Percentiles rank a stretch among this genome's conserved stretches.
Evolutionary conservation across 1,140 invertebrate genomes (phyloP).

Genomic region (Augochlora pura): DNA sequence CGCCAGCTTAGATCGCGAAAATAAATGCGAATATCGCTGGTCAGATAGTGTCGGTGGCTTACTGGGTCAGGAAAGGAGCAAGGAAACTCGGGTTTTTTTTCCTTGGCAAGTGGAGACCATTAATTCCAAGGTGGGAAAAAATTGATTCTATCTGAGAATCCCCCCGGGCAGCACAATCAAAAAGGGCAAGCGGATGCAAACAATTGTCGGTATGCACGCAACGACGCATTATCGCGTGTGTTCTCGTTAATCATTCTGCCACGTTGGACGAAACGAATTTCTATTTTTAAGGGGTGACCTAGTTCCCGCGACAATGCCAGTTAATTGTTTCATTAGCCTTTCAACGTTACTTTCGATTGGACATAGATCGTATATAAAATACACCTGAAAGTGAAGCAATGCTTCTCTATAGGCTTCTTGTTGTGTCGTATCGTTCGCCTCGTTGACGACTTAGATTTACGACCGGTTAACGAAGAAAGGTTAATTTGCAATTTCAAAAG

Average conservation of each 20-base stretch:
- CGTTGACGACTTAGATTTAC: too few relatives aligned
- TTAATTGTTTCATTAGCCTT: conserved; percentile 5
- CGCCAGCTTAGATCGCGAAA: too few relatives aligned
- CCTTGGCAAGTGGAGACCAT: not conserved
- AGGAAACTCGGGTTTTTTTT: too few relatives aligned
- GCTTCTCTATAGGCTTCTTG: too few relatives aligned
- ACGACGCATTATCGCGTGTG: conserved; percentile 23
- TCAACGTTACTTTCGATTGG: not conserved
- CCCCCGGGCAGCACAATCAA: not conserved
- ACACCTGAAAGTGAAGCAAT: too few relatives aligned
- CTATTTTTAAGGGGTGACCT: conserved; percentile 22
- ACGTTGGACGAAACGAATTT: conserved; percentile 21
- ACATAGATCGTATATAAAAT: too few relatives aligned
- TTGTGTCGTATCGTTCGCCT: too few relatives aligned
- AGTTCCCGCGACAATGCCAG: not conserved
- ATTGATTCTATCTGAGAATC: conserved; percentile 8
- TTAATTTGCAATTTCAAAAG: too few relatives aligned
- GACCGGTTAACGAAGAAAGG: too few relatives aligned
- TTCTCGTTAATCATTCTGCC: conserved; percentile 30
- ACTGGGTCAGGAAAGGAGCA: not conserved
- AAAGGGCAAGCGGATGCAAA: not conserved
- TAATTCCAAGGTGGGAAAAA: not conserved
- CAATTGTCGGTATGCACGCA: conserved; percentile 16
- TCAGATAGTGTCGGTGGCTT: too few relatives aligned
- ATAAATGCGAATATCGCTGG: too few relatives aligned